Evolutionary conservation across 1,140 invertebrate genomes (phyloP).

Genomic region (Hypsibius dujardini): DNA sequence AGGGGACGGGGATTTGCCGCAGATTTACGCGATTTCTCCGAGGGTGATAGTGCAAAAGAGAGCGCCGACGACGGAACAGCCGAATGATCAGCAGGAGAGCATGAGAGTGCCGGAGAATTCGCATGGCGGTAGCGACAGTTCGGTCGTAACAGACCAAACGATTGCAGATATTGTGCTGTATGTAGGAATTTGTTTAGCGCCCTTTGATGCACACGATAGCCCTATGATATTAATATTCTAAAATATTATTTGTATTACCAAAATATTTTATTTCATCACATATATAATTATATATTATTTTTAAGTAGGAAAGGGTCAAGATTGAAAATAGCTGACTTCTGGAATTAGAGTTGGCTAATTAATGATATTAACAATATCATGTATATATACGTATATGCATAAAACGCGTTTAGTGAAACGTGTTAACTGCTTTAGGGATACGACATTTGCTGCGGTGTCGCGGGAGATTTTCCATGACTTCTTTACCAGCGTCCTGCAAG

Average conservation of each 20-base stretch:
- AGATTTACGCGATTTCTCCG: neutral
- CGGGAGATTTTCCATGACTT: neutral
- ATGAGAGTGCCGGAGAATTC: neutral
- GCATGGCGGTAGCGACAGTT: neutral
- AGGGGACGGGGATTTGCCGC: neutral
- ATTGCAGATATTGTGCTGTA: neutral
- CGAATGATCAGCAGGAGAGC: neutral
- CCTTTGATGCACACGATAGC: neutral
- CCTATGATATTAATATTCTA: neutral
- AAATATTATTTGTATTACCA: neutral
- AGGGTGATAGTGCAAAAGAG: neutral
- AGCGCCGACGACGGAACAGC: neutral
- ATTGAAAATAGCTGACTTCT: neutral
- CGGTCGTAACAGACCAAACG: too few relatives aligned
- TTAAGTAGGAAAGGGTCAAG: neutral
- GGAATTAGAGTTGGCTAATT: neutral
- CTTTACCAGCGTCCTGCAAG: constrained; percentile 1
- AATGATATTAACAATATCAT: neutral
- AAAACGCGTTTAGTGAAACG: neutral
- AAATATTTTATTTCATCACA: neutral
- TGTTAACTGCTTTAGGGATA: neutral
- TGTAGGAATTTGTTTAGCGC: neutral
- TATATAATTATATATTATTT: neutral
- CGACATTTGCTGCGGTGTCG: neutral
- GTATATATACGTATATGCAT: neutral